phyloP scores from a whole-genome alignment of 2,888 invertebrate species.

The Drosophila greeni region DNA sequence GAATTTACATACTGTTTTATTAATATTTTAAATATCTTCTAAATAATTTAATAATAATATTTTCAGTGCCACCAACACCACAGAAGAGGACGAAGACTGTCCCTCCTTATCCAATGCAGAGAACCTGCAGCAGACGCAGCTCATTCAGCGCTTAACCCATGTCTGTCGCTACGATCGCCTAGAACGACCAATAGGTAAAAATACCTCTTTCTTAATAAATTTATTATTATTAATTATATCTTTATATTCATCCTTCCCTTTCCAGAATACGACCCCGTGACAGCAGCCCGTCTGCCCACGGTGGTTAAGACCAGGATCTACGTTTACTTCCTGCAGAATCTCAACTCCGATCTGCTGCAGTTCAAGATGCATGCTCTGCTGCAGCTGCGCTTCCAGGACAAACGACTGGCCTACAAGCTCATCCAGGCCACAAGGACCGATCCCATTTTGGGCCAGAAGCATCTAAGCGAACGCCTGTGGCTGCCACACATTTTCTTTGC shows the following conservation, averaged over 20 bases:
- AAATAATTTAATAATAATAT: background rate
- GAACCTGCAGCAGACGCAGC: slow-evolving; percentile 74
- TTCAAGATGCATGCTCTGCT: slow-evolving; percentile 72
- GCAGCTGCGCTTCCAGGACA: slow-evolving; percentile 71
- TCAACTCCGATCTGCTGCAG: slow-evolving; percentile 74
- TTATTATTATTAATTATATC: too few species aligned
- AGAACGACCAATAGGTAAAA: slow-evolving; percentile 75
- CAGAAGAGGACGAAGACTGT: slow-evolving; percentile 68
- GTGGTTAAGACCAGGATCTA: slow-evolving; percentile 73
- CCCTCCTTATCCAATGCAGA: slow-evolving; percentile 72
- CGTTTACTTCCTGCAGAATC: slow-evolving; percentile 74
- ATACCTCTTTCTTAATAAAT: accelerated
- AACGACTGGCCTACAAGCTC: slow-evolving; percentile 65
- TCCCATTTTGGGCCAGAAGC: slow-evolving; percentile 73
- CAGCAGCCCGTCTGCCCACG: slow-evolving; percentile 64
- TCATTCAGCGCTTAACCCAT: slow-evolving; percentile 76
- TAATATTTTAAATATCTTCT: background rate
- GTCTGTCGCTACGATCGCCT: slow-evolving; percentile 77
- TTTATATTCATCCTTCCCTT: too few species aligned
- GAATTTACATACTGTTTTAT: background rate
- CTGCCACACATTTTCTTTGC: slow-evolving; percentile 75
- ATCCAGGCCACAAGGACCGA: slow-evolving; percentile 55
- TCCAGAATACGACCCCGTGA: slow-evolving; percentile 44
- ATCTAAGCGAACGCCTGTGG: slow-evolving; percentile 75
- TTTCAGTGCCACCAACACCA: slow-evolving; percentile 36